Evolutionary conservation across 2,113 vertebrate genomes (phyloP).

Genomic region (Panthera tigris): DNA sequence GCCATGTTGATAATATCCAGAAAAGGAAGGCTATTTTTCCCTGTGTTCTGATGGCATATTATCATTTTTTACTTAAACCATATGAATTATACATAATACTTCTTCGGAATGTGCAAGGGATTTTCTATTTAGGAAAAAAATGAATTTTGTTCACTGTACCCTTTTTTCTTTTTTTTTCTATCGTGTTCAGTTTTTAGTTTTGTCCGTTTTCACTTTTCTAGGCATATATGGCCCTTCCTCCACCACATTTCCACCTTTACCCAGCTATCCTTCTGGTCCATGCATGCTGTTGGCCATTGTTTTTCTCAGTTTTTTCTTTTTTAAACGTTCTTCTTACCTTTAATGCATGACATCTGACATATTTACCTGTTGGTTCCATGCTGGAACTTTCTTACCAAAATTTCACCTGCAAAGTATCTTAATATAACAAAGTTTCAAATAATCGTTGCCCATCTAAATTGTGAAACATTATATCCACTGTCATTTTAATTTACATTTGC

Average conservation of each 20-base stretch:
- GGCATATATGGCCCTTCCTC: accelerated
- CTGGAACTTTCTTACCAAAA: neutral
- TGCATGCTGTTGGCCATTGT: neutral
- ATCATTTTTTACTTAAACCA: neutral
- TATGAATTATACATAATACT: neutral
- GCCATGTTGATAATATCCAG: neutral
- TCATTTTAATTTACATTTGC: neutral
- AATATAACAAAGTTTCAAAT: neutral
- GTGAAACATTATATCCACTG: neutral
- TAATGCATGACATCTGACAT: neutral
- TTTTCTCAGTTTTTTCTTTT: neutral
- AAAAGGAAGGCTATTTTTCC: neutral
- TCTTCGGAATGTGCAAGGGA: neutral
- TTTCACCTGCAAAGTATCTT: neutral
- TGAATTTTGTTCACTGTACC: neutral
- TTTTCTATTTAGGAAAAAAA: neutral
- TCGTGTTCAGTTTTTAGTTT: neutral
- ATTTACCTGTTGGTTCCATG: neutral
- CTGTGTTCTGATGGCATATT: neutral
- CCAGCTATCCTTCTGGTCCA: no score
- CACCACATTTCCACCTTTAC: neutral
- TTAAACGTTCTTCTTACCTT: neutral
- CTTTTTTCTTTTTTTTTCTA: neutral
- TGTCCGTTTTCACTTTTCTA: neutral
- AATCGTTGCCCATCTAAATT: neutral